phyloP scores from a whole-genome alignment of 2,888 invertebrate genomes.

The Scaptomyza parva region DNA sequence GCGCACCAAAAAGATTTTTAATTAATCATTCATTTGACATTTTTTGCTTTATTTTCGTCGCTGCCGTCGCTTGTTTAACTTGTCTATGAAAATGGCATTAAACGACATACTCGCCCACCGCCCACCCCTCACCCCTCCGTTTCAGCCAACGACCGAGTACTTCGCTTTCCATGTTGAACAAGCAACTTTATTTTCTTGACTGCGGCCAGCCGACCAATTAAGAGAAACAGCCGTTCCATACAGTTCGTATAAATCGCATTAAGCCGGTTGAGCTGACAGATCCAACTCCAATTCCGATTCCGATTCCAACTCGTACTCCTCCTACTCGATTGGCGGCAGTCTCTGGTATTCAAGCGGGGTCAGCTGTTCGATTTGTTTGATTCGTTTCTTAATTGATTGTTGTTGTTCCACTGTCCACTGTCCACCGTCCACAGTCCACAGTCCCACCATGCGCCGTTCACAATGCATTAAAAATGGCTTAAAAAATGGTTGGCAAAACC shows the following conservation, averaged over 20 bases:
- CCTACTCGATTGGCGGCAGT: slow-evolving; percentile 1
- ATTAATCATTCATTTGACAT: slow-evolving; percentile 73
- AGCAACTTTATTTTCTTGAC: slow-evolving; percentile 75
- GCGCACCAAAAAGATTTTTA: slow-evolving; percentile 51
- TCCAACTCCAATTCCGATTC: slow-evolving; percentile 8
- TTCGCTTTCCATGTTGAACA: slow-evolving; percentile 54
- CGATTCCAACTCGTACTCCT: neutral
- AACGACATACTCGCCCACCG: slow-evolving; percentile 29
- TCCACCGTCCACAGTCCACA: slow-evolving; percentile 9
- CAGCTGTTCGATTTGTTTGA: slow-evolving; percentile 75
- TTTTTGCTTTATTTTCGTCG: slow-evolving; percentile 20
- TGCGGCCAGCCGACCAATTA: slow-evolving; percentile 77
- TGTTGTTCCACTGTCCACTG: slow-evolving; percentile 5
- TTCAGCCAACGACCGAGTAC: neutral
- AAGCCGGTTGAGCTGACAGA: slow-evolving; percentile 64
- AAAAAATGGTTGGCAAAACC: slow-evolving; percentile 80
- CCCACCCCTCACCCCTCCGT: neutral
- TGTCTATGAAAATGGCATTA: slow-evolving; percentile 83
- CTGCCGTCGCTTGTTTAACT: slow-evolving; percentile 51
- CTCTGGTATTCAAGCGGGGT: slow-evolving; percentile 11
- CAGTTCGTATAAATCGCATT: slow-evolving; percentile 80
- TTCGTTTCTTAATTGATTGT: slow-evolving; percentile 68
- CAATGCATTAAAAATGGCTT: slow-evolving; percentile 73
- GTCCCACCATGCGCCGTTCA: slow-evolving; percentile 9
- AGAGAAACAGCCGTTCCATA: slow-evolving; percentile 61